Base-by-base conservation (phyloP, 2,888 invertebrate species). In the Agrotis puta region DNA sequence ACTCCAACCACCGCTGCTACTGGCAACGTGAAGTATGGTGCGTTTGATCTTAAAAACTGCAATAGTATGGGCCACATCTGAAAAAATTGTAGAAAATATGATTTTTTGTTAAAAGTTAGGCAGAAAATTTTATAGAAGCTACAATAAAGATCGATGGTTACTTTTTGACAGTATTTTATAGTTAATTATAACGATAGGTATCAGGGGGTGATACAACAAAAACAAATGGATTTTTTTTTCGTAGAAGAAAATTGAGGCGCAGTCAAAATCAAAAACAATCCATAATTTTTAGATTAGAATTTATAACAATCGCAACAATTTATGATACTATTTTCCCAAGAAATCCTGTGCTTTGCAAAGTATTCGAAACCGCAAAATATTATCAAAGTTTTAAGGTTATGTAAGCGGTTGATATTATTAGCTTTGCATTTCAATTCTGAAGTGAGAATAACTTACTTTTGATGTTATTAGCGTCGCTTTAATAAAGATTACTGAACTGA, bases 1-100 rank as follows among this genome's bases (percentile, higher is more conserved):
- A 98, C 96, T 6, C 99, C 99, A 39, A 99, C 96, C 0, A 98
- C 93, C 0, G 97, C 98, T 0, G 98, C 99, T 78, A 98, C 96
- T 0, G 99, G 99, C 54, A 99, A 92, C 0, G 98, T 98, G 48
- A 99, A 94, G 81, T 97, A 97, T 0, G 98, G 98, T 0, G 98
- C 98, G 90, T 98, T 98, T 3, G 97, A 95, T 65, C 98, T 94
- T 27, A 98, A 84, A 64, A 97, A 94, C 71, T 97, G 96, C 89
- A 97, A 90, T 48, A 98, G 69, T 66, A 98, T 88, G 0, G 98
- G 98, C 98, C 98, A 98, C 98, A 99, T 98, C 95, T 95, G 88
- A 66, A 93, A 90, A 68, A 56, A 20, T 51, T 5, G 18, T 14
- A 48, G 13, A 39, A 3, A 20, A 11, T 20, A 20, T 18, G 5